Conservation (phyloP, 2,113 vertebrate species). For the Ptychochromis oligacanthus region DNA sequence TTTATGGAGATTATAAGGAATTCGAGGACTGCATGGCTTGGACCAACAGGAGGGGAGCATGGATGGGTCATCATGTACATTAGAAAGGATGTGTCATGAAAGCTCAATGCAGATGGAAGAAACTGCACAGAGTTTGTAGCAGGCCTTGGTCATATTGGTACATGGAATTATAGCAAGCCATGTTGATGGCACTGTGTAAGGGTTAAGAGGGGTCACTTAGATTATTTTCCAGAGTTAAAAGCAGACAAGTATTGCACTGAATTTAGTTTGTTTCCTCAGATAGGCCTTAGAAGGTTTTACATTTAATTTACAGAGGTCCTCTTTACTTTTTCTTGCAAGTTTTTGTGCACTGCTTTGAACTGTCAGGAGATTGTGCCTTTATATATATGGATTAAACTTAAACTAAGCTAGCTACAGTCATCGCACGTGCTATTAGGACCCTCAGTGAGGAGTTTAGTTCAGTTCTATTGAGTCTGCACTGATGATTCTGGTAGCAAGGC, state of each 20-base stretch:
- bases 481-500: too few relatives aligned
- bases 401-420: background rate
- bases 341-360: too few relatives aligned
- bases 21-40: conserved; percentile 23
- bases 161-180: background rate
- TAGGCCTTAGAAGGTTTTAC: too few relatives aligned
- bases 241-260: too few relatives aligned
- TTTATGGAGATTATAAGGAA: conserved; percentile 56
- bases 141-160: background rate
- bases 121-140: background rate
- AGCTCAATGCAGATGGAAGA: background rate
- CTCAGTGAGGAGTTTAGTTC: too few relatives aligned
- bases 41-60: background rate
- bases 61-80: background rate
- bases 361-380: too few relatives aligned
- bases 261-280: too few relatives aligned
- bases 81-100: conserved; percentile 8
- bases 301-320: too few relatives aligned
- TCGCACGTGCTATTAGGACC: too few relatives aligned
- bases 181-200: background rate
- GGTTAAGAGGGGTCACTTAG: background rate
- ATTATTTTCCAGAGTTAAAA: background rate
- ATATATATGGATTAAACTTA: background rate
- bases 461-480: too few relatives aligned
- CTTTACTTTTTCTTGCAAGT: too few relatives aligned